Conservation (phyloP, 2,113 vertebrate genomes). For the Hypocryptadius cinnamomeus region DNA sequence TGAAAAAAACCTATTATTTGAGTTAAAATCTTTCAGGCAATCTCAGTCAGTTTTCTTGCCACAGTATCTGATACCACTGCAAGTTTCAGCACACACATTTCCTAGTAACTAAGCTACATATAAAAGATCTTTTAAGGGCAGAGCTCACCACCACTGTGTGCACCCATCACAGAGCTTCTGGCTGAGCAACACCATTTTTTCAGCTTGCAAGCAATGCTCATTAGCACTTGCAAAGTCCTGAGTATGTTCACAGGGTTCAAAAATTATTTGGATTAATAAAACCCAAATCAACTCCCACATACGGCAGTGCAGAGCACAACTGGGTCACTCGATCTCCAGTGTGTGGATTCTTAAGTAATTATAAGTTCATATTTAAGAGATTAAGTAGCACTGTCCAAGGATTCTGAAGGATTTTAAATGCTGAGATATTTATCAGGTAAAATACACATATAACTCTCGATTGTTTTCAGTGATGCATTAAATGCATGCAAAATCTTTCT, state of each 20-base stretch:
- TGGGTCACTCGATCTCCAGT: background rate
- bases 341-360: background rate
- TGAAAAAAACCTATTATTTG: background rate
- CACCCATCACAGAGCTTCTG: background rate
- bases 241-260: background rate
- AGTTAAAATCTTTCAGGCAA: background rate
- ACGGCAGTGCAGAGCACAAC: background rate
- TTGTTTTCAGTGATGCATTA: background rate
- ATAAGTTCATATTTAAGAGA: background rate
- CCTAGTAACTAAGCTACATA: background rate
- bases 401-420: background rate
- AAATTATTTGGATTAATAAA: background rate
- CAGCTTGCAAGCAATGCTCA: background rate
- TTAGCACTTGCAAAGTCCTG: background rate
- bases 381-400: background rate
- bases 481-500: background rate
- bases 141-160: background rate
- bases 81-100: background rate
- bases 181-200: background rate
- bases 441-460: background rate
- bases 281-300: background rate
- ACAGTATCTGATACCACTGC: background rate
- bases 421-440: background rate
- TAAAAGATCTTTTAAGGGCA: background rate
- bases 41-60: background rate